These are phyloP conservation scores for Psophia crepitans DNA, from an alignment of 2,113 vertebrate species.

Conservation along the genomic window DNA sequence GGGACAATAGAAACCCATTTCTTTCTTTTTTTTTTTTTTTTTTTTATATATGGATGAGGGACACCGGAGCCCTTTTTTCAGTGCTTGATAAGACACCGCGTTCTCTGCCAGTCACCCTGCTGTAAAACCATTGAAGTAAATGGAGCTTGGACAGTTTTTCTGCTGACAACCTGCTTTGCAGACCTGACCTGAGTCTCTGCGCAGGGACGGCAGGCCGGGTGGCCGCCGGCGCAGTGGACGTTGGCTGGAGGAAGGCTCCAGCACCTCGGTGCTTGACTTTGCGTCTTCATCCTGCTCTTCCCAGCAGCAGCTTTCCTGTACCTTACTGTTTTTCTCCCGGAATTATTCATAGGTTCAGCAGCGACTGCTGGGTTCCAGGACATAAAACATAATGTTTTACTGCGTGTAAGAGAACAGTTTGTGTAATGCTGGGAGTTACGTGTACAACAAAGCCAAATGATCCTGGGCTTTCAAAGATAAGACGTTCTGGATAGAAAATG, in stretches of 20 bases:
- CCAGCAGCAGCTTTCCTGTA: background rate
- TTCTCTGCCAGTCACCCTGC: background rate
- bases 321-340: background rate
- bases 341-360: background rate
- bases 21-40: background rate
- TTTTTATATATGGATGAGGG: background rate
- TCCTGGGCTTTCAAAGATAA: background rate
- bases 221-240: background rate
- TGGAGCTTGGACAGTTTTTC: background rate
- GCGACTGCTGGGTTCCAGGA: background rate
- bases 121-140: background rate
- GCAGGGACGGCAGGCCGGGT: background rate
- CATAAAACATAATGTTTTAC: background rate
- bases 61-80: background rate
- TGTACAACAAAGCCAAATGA: background rate
- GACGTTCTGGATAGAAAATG: background rate
- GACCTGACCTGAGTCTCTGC: background rate
- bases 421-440: background rate
- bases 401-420: background rate
- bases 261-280: background rate
- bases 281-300: background rate
- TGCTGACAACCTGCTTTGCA: accelerated
- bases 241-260: background rate
- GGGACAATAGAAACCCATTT: background rate
- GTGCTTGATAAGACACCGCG: accelerated